Evolutionary conservation across 2,797 vertebrate species (phyloP), one percentile per base, ranked within the genome.

Genomic region (Hafferia zeledoni): DNA sequence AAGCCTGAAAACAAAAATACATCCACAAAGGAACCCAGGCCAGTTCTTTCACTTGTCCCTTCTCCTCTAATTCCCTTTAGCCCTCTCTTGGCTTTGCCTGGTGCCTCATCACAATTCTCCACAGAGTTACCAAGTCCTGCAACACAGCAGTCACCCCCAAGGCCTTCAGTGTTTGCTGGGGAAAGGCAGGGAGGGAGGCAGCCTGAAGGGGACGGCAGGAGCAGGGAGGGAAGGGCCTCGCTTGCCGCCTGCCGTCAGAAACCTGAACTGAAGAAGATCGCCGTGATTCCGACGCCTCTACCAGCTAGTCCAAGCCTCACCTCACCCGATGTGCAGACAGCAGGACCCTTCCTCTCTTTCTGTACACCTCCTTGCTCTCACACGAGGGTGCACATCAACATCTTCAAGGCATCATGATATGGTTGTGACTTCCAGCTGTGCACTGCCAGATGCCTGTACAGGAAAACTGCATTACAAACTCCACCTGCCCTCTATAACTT

Each of bases 221-320:
- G 68, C 31, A 19, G 18, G 47, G 44, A 80, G 55, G 69, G 44
- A 92, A 87, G 88, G 39, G 46, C 44, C 75, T 91, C 35, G 59
- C 87, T 94, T 92, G 95, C 95, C 90, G 39, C 90, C 94, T 95
- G 85, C 94, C 1, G 89, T 87, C 84, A 33, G 75, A 71, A 95
- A 46, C 28, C 56, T 63, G 92, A 88, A 96, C 72, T 95, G 90
- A 88, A 82, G n/a, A 56, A 43, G 56, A 49, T 7, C 4, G 3
- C 46, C 1, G 11, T 5, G n/a, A 76, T 74, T 31, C 50, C 1
- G 0, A 24, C 0, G 0, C 25, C 19, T 63, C 49, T 1, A 2
- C 15, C 78, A 39, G 56, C 31, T 13, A 7, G 5, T 1, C 33
- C 59, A 18, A n/a, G 37, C 37, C 60, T 14, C 5, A 1, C 19